Evolutionary conservation across 2,888 invertebrate genomes (phyloP), one percentile per base, ranked within the genome.

Genomic region (Podotricha telesiphe): DNA sequence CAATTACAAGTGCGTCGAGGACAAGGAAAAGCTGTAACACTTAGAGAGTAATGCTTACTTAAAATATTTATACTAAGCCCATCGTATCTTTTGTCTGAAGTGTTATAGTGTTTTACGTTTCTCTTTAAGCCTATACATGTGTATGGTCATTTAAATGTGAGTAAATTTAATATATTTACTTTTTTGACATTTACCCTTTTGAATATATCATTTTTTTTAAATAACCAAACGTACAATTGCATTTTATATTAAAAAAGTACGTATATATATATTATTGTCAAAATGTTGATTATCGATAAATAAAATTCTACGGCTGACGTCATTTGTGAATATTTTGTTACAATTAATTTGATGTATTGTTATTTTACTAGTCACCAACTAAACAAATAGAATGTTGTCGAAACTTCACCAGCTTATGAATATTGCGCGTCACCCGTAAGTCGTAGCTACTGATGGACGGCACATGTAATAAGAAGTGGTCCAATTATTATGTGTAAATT

Each of bases 11-110:
- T 62, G 37, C 61, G 8, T 34, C 34, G 34, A 59, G 40, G 45
- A 62, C 62, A 37, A 62, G 62, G 50, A 62, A 59, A 62, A 62
- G 62, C 48, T 62, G 48, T 50, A 47, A 50, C 15, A 19, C 50
- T 48, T 50, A 62, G 47, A 48, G 48, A 50, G 48, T 62, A 62
- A 34, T 37, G 34, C 10, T 19, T 62, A 62, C 47, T 37, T 62
- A 19, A 62, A 62, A 50, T 62, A 62, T 62, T 62, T 62, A 48
- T 62, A 37, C 34, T 48, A 34, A 8, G 17, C 28, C 45, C 22
- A 45, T n/a, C 45, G 59, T 45, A 45, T 22, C 10, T 58, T 40
- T 58, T 42, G 42, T 22, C n/a, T 20, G 10, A 20, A 40, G 19
- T 20, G 58, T 28, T 20, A 42, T 58, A 13, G 56, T 58, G 20